These are phyloP conservation scores for Apotomis turbidana DNA, from an alignment of 2,888 invertebrate genomes.

Conservation along the genomic window DNA sequence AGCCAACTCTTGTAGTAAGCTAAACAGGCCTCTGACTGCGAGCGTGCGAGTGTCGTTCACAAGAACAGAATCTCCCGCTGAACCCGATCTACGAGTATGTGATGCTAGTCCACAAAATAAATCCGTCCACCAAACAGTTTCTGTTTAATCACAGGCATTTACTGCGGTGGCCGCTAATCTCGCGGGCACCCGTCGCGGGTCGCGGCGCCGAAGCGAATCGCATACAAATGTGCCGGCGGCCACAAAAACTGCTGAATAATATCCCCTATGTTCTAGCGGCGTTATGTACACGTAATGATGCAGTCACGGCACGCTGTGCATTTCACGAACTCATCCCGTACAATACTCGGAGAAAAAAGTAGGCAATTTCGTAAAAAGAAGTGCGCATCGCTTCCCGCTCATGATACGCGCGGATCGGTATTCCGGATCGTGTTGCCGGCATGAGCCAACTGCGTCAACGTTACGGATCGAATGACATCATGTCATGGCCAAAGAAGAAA, in stretches of 20 bases:
- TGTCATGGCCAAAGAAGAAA: conserved; percentile 48
- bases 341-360: conserved; percentile 38
- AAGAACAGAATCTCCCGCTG: conserved; percentile 14
- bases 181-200: conserved; percentile 68
- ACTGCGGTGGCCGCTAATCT: conserved; percentile 72
- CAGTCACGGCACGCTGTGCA: conserved; percentile 66
- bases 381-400: conserved; percentile 39
- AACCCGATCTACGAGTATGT: conserved; percentile 17
- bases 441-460: conserved; percentile 76
- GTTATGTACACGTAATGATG: conserved; percentile 72
- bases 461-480: conserved; percentile 61
- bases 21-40: conserved; percentile 14
- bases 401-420: conserved; percentile 49
- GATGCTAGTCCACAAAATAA: conserved; percentile 26
- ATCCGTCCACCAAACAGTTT: conserved; percentile 58
- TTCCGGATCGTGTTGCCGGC: conserved; percentile 60
- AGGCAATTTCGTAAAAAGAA: conserved; percentile 36
- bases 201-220: conserved; percentile 75
- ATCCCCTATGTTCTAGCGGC: conserved; percentile 66
- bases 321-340: conserved; percentile 63
- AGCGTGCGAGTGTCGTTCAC: conserved; percentile 3
- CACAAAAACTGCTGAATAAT: conserved; percentile 78
- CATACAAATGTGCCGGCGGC: conserved; percentile 75
- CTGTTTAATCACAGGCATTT: conserved; percentile 70
- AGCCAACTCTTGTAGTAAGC: conserved; percentile 63